Conservation (phyloP, 2,113 vertebrate genomes). For the Leucosticte australis region DNA sequence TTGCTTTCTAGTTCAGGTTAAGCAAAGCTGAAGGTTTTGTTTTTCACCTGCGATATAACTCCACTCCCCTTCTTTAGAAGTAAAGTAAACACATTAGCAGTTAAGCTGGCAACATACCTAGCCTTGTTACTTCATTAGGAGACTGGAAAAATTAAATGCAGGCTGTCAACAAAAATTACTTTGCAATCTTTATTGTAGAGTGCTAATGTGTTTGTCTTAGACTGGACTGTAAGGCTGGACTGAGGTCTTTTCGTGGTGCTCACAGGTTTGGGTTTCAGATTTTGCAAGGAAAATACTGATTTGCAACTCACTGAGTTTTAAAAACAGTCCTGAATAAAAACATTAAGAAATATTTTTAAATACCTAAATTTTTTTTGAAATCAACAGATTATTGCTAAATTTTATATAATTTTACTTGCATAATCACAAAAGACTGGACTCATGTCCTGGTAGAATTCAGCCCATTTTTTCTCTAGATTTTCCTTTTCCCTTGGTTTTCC, state of each 20-base stretch:
- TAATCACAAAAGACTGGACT: not conserved
- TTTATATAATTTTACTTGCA: not conserved
- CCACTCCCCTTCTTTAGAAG: not conserved
- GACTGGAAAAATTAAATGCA: not conserved
- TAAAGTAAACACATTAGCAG: not conserved
- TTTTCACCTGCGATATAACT: not conserved
- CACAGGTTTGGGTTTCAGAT: not conserved
- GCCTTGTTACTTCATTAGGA: not conserved
- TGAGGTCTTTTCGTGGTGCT: not conserved
- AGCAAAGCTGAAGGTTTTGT: conserved; percentile 8
- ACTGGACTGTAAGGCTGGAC: not conserved
- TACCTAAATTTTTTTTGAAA: not conserved
- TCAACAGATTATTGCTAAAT: not conserved
- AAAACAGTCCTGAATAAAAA: not conserved
- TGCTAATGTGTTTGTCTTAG: not conserved
- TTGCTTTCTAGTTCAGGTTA: not conserved
- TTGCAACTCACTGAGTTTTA: not conserved
- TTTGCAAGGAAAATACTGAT: not conserved
- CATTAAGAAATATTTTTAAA: not conserved
- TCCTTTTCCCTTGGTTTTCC: not conserved
- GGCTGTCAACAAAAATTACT: not conserved
- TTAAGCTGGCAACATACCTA: not conserved
- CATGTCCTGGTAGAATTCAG: not conserved
- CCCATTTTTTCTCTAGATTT: not conserved
- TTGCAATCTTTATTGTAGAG: not conserved